Evolutionary conservation across 2,888 invertebrate genomes (phyloP).

Genomic region (Agrotis puta): DNA sequence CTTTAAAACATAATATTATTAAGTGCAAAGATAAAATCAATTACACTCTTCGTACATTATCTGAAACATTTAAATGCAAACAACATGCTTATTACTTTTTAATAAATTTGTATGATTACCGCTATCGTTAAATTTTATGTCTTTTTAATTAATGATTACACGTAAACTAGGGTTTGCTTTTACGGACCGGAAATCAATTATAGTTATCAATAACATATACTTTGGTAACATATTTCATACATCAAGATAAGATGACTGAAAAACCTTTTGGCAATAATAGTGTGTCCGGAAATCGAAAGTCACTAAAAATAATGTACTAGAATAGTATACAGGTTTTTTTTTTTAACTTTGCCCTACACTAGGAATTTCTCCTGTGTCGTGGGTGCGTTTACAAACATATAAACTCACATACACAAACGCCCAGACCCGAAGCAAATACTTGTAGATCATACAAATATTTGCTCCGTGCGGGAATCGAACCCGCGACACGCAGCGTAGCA

Average conservation of each 20-base stretch:
- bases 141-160: not conserved
- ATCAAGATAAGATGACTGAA: not conserved
- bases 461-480: too few relatives aligned
- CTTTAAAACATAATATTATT: not conserved
- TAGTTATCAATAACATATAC: not conserved
- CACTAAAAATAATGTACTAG: too few relatives aligned
- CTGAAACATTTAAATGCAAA: constrained; percentile 3
- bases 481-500: too few relatives aligned
- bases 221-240: not conserved
- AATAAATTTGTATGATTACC: not conserved
- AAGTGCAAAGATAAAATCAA: constrained; percentile 16
- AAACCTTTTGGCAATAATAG: not conserved
- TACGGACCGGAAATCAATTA: not conserved
- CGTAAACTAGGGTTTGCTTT: not conserved
- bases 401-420: too few relatives aligned
- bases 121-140: constrained; percentile 4
- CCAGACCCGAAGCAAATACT: too few relatives aligned
- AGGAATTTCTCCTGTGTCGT: too few relatives aligned
- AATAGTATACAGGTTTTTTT: too few relatives aligned
- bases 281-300: not conserved
- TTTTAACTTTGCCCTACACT: too few relatives aligned
- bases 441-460: too few relatives aligned
- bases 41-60: constrained; percentile 5
- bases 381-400: too few relatives aligned
- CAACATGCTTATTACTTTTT: constrained; percentile 6